Evolutionary conservation across 2,113 vertebrate genomes (phyloP).

Genomic region (Rafetus swinhoei): DNA sequence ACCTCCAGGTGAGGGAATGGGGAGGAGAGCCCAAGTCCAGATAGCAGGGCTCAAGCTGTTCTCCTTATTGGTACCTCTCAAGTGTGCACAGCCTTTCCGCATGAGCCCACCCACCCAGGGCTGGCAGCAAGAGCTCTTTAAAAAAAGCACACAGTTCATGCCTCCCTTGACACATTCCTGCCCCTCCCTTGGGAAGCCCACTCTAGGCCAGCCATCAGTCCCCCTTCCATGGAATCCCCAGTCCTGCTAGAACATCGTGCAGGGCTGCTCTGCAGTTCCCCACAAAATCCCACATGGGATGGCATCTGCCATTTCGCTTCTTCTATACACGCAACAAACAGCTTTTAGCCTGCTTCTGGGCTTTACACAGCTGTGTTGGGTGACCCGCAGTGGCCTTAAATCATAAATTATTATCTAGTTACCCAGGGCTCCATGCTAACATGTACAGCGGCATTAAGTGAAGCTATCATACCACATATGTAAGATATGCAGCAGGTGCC

Average conservation of each 20-base stretch:
- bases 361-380: not conserved
- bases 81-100: too few relatives aligned
- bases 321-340: not conserved
- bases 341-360: not conserved
- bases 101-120: too few relatives aligned
- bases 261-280: not conserved
- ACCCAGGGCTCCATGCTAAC: not conserved
- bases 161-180: too few relatives aligned
- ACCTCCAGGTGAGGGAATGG: too few relatives aligned
- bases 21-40: too few relatives aligned
- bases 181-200: too few relatives aligned
- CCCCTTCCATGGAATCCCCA: not conserved
- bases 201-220: not conserved
- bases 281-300: not conserved
- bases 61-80: too few relatives aligned
- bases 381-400: not conserved
- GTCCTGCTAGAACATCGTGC: not conserved
- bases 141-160: too few relatives aligned
- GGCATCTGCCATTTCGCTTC: not conserved
- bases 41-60: too few relatives aligned
- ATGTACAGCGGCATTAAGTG: not conserved
- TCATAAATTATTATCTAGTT: not conserved
- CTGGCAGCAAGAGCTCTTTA: too few relatives aligned
- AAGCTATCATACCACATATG: conserved; percentile 87
- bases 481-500: conserved; percentile 90